These are phyloP conservation scores for Solenopsis fugax DNA, from an alignment of 1,140 invertebrate genomes.

Conservation along the genomic window DNA sequence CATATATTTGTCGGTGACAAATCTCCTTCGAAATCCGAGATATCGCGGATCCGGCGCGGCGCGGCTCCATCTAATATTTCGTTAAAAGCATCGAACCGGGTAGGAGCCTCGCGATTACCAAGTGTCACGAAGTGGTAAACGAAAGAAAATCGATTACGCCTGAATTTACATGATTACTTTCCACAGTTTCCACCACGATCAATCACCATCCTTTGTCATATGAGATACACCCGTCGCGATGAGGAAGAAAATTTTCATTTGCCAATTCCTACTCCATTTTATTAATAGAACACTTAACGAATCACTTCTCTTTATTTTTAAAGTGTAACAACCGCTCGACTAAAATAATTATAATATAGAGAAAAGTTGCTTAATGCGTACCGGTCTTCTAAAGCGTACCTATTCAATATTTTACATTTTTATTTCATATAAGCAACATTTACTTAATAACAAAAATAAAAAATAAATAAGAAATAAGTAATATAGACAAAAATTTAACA, in stretches of 20 bases:
- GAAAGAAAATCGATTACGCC: constrained; percentile 26
- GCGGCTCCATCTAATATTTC: background rate
- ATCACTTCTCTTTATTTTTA: background rate
- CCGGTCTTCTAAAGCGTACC: too few relatives aligned
- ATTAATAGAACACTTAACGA: background rate
- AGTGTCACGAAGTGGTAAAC: background rate
- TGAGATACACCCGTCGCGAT: background rate
- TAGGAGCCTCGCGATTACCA: background rate
- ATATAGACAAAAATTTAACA: too few relatives aligned
- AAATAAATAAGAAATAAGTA: too few relatives aligned
- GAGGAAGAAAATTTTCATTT: constrained; percentile 13
- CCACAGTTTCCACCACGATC: constrained; percentile 1
- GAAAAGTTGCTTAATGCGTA: too few relatives aligned
- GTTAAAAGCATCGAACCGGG: constrained; percentile 28
- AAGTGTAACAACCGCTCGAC: background rate
- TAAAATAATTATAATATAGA: background rate
- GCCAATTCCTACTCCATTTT: background rate
- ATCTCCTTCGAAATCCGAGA: constrained; percentile 20
- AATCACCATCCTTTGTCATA: constrained; percentile 9
- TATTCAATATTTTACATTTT: too few relatives aligned
- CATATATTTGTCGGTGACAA: constrained; percentile 18
- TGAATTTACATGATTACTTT: constrained; percentile 33
- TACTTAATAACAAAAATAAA: too few relatives aligned
- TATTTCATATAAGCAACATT: too few relatives aligned
- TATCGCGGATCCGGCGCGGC: background rate